Conservation (phyloP, 37 sponge, comb jelly and placozoan species). For the Crambe crambe region DNA sequence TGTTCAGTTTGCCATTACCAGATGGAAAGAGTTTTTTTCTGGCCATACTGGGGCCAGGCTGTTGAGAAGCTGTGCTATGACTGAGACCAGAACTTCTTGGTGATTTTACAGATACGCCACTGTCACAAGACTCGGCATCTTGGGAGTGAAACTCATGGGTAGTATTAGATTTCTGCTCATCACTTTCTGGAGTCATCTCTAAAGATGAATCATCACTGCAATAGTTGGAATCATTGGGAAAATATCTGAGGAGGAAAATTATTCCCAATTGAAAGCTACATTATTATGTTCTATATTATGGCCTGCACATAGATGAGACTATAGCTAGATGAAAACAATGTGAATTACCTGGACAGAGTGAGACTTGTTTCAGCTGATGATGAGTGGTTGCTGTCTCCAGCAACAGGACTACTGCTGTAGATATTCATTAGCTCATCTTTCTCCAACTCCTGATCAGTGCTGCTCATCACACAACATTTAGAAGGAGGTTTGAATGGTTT, state of each 20-base stretch:
- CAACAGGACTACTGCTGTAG: neutral
- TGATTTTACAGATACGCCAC: neutral
- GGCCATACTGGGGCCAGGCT: neutral
- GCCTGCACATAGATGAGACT: too few species aligned
- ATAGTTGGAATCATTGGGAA: too few species aligned
- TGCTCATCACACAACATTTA: neutral
- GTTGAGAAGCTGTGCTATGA: neutral
- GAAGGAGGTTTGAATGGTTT: slow-evolving; percentile 44
- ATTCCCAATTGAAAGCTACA: too few species aligned
- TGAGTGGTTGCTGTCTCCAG: neutral
- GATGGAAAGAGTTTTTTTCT: slow-evolving; percentile 1
- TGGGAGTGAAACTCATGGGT: too few species aligned
- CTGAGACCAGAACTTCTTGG: neutral
- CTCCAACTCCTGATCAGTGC: neutral
- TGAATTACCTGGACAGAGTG: neutral
- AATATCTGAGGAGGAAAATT: too few species aligned
- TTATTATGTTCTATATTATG: too few species aligned
- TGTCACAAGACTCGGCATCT: too few species aligned
- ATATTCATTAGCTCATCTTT: slow-evolving; percentile 22
- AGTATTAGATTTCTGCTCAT: too few species aligned
- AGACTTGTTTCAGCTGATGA: neutral
- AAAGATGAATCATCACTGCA: too few species aligned
- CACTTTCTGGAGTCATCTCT: too few species aligned
- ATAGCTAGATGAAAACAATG: too few species aligned
- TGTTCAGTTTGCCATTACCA: neutral